These are phyloP conservation scores for Xiphias gladius DNA, from an alignment of 2,113 vertebrate species.

Conservation along the genomic window DNA sequence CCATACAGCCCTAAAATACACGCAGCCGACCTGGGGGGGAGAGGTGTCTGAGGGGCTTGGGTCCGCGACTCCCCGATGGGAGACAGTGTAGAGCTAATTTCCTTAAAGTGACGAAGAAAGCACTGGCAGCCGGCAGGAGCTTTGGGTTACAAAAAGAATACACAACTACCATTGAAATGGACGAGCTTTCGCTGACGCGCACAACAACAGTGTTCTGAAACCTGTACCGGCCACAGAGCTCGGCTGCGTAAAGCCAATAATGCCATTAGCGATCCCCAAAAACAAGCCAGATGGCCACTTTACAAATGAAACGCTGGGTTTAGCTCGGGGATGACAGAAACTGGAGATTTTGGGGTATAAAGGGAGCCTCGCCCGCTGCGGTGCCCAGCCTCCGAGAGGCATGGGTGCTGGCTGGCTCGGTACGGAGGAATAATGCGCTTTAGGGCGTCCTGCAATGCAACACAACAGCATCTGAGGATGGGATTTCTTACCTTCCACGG, in stretches of 20 bases:
- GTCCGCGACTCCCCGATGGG: constrained; percentile 71
- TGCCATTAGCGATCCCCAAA: constrained; percentile 35
- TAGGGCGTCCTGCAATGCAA: constrained; percentile 20
- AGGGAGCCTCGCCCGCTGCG: constrained; percentile 22
- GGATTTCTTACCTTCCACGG: constrained; percentile 85
- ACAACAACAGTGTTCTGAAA: constrained; percentile 55
- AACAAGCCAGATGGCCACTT: constrained; percentile 45
- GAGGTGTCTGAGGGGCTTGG: not conserved
- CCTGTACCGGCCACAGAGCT: constrained; percentile 28
- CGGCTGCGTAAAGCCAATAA: constrained; percentile 57
- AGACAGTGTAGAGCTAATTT: constrained; percentile 70
- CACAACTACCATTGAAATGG: constrained; percentile 69
- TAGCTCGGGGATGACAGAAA: constrained; percentile 4
- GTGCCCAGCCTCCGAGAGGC: constrained; percentile 24
- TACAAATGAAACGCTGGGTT: constrained; percentile 19
- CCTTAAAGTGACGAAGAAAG: constrained; percentile 64
- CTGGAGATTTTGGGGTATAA: not conserved
- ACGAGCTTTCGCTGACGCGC: constrained; percentile 63
- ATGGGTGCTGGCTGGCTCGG: constrained; percentile 39
- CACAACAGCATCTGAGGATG: constrained; percentile 15
- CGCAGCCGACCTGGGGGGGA: constrained; percentile 54
- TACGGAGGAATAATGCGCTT: constrained; percentile 11
- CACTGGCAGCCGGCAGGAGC: constrained; percentile 26
- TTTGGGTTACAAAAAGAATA: constrained; percentile 55
- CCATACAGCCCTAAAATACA: constrained; percentile 62